Evolutionary conservation across 2,888 invertebrate species (phyloP).

Genomic region (Liopterus haemorrhoidalis): DNA sequence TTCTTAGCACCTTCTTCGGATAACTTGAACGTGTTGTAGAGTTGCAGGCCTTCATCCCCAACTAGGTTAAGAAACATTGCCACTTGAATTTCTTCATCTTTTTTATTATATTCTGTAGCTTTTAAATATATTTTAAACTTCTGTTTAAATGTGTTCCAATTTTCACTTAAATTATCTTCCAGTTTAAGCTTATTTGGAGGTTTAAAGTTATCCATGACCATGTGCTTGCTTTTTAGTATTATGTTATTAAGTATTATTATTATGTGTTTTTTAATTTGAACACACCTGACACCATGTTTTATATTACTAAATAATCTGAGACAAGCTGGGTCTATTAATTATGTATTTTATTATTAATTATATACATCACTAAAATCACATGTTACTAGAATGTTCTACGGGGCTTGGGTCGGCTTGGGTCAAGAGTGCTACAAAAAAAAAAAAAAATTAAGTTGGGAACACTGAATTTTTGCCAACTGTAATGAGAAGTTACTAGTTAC

Average conservation of each 20-base stretch:
- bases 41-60: slow-evolving; percentile 5
- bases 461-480: no score
- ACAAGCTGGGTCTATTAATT: no score
- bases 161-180: not conserved
- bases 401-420: no score
- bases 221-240: not conserved
- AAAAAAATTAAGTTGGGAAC: no score
- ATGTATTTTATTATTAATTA: no score
- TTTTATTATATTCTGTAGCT: slow-evolving; percentile 1
- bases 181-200: slow-evolving; percentile 4
- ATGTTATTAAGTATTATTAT: not conserved
- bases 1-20: not conserved
- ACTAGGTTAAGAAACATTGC: not conserved
- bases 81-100: not conserved
- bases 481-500: no score
- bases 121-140: not conserved
- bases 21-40: slow-evolving; percentile 4
- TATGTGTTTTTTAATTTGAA: not conserved
- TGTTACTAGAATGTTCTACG: no score
- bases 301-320: slow-evolving; percentile 1
- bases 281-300: slow-evolving; percentile 3
- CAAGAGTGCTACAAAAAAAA: no score
- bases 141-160: slow-evolving; percentile 6
- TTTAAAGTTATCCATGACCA: slow-evolving; percentile 1
- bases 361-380: no score